Base-by-base conservation (phyloP, 2,888 invertebrate species). In the Plutella xylostella region DNA sequence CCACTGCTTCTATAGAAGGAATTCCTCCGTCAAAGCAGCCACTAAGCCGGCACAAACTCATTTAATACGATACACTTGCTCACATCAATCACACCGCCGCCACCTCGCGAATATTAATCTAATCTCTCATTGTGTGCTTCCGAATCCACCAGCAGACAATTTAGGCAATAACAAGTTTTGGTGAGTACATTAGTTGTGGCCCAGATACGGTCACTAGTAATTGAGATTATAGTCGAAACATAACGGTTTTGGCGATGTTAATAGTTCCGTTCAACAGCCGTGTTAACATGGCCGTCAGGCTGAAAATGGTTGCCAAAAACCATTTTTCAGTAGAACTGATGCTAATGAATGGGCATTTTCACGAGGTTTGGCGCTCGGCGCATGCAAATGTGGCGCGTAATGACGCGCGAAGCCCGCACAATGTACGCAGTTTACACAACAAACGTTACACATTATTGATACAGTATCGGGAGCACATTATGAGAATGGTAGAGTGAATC, bases 341-440 rank as follows among this genome's bases (percentile, higher is more conserved):
- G 77, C 66, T 82, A 80, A 80, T 79, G 80, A 80, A 80, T 72
- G 70, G 73, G 72, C 76, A 73, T 76, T 79, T 82, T 77, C 80
- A 82, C 79, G 79, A 80, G 74, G 63, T 74, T 74, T 79, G 80
- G 79, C 77, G 74, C 70, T 73, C 74, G 63, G 69, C 72, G 67
- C 72, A 80, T 78, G 79, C 72, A 75, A 80, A 78, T 80, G 71
- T 65, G 64, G 37, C 50, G 68, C 59, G 61, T 72, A 79, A 82
- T 79, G 80, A 79, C 64, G 73, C 79, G 75, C 63, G 73, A 77
- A 78, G 68, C 65, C 54, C 14, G 59, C 65, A 60, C 68, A 58
- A n/a, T n/a, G 62, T 65, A 66, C 60, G 64, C 65, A 68, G 64
- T 65, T 57, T 61, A 54, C 50, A 52, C 46, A 52, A 51, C 53